These are phyloP conservation scores for Oryzias celebensis DNA, from an alignment of 2,113 vertebrate species.

Conservation along the genomic window DNA sequence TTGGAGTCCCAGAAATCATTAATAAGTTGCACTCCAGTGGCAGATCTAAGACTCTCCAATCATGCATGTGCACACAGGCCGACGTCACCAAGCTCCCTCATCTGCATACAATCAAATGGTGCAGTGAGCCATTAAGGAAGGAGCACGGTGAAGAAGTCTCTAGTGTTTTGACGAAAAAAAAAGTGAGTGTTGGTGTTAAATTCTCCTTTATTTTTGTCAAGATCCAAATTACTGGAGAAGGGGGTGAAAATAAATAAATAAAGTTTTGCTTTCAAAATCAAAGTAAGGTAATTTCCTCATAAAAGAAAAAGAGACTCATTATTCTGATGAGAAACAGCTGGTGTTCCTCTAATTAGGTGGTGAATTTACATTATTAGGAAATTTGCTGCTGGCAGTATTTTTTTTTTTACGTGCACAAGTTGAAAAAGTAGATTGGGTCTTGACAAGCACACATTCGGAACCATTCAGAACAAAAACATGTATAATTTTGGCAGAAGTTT, in stretches of 20 bases:
- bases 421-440: conserved; percentile 44
- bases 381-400: conserved; percentile 65
- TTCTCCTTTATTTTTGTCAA: no score
- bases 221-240: no score
- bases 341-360: conserved; percentile 72
- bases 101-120: conserved; percentile 76
- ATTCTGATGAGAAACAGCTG: conserved; percentile 78
- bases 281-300: conserved; percentile 52
- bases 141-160: conserved; percentile 37
- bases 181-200: not conserved
- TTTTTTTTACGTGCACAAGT: conserved; percentile 9
- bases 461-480: conserved; percentile 12
- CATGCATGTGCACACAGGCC: conserved; percentile 51
- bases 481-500: conserved; percentile 41
- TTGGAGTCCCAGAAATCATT: conserved; percentile 64
- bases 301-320: conserved; percentile 70
- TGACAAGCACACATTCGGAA: conserved; percentile 29
- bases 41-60: conserved; percentile 55
- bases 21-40: conserved; percentile 59
- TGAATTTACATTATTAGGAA: conserved; percentile 75
- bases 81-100: conserved; percentile 64
- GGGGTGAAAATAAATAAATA: not conserved
- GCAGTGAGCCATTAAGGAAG: conserved; percentile 60
- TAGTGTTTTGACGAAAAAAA: conserved; percentile 52
- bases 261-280: conserved; percentile 16